Evolutionary conservation across 2,113 vertebrate species (phyloP), one percentile per base, ranked within the genome.

Genomic region (Macroglossus sobrinus): DNA sequence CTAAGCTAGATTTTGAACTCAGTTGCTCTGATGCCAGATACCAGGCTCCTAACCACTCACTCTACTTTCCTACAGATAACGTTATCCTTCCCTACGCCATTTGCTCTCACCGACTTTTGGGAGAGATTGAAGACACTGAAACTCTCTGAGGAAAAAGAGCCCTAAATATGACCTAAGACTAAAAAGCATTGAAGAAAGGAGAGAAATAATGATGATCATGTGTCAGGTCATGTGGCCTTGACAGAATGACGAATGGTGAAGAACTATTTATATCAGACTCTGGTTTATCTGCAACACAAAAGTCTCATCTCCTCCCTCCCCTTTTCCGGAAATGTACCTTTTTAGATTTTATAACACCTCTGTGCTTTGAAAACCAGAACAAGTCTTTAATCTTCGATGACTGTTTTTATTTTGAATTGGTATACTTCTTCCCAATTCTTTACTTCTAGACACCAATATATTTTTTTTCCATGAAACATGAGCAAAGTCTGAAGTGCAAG

Each of bases 371-470:
- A 93, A 93, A 84, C 76, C 71, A 94, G 88, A 82, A 47, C 66
- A 72, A 87, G 71, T 94, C 84, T 95, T 92, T 63, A 86, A 75
- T 93, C 92, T 95, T 84, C 90, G 94, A 92, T 75, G 38, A 94
- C 68, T 97, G 94, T 97, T 96, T 97, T 90, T 92, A 94, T 97
- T 95, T 96, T 94, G 92, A 96, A 79, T 74, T 61, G 94, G 50
- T 94, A 68, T 80, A 89, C 82, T 93, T 82, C 75, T 64, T 71
- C 35, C 81, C 59, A 84, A 69, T 97, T 96, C 88, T 90, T 96
- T 92, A 78, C 95, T 96, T 94, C 92, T 84, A 97, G 96, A 95
- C 88, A 96, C 85, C 91, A 88, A 55, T 92, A 63, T 47, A 76
- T 85, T 95, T 96, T 95, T 96, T 96, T 95, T 75, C 90, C 59